Evolutionary conservation across 1,140 invertebrate species (phyloP), one percentile per base, ranked within the genome.

Genomic region (Papilio aristodemus): DNA sequence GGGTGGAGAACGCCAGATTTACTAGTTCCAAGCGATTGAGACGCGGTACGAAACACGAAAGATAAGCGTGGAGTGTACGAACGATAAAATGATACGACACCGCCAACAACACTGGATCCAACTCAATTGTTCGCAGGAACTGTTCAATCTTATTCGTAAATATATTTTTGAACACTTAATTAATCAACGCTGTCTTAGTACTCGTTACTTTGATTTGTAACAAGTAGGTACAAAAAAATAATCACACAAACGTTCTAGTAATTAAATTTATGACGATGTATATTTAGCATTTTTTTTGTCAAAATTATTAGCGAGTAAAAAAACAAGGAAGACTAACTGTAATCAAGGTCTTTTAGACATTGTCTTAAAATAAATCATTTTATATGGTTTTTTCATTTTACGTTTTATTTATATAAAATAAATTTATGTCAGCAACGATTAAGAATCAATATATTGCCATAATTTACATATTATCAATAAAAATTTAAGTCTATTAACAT

Each of bases 11-110:
- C 59, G 76, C 75, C 75, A 79, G 75, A 77, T 80, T 84, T 81
- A 85, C 78, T 83, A 74, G 77, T 80, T 73, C 73, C 72, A 82
- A 78, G 77, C 76, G 80, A 74, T 79, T 67, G 72, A 74, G 69
- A 71, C 59, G 71, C 59, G 75, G 72, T 13, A 22, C 62, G 64
- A 67, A 38, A 11, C n/a, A 54, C 66, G 22, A 67, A 57, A 36
- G 66, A 67, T 67, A 67, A 36, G 66, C 66, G 66, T 41, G 17
- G 19, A 43, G 17, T 14, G 32, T 32, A 71, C 57, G 63, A 58
- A 67, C 66, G 66, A 57, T 57, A 67, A 36, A 50, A 67, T 43
- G 27, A 7, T 19, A 59, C 57, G n/a, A 6, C n/a, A 32, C 54
- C 6, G 6, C 27, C 27, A 32, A 46, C 17, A 8, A 17, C 17